Percentiles rank a stretch among this genome's conserved stretches.
phyloP scores from a whole-genome alignment of 2,888 invertebrate genomes.

The Pomacea canaliculata region DNA sequence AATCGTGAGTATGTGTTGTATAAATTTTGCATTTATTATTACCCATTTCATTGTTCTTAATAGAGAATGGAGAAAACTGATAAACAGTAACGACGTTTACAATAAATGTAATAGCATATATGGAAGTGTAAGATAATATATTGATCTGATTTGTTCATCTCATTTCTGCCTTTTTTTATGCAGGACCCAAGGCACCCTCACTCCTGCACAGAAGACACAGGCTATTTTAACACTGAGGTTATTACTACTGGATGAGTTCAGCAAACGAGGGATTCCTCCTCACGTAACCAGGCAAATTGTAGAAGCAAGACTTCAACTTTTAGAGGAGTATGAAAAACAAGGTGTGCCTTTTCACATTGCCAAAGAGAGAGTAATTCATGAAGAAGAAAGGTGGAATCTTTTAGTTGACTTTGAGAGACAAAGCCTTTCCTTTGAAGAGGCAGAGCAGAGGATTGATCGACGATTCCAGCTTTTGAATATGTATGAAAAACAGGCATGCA shows the following conservation, averaged over 20 bases:
- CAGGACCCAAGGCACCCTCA: no score
- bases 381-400: slow-evolving; percentile 18
- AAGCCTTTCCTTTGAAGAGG: slow-evolving; percentile 15
- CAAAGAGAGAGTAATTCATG: slow-evolving; percentile 13
- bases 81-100: no score
- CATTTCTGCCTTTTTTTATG: no score
- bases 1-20: no score
- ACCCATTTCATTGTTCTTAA: no score
- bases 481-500: slow-evolving; percentile 1
- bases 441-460: slow-evolving; percentile 19
- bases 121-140: no score
- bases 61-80: no score
- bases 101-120: no score
- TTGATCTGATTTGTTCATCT: no score
- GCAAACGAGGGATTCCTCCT: slow-evolving; percentile 3
- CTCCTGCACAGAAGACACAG: background rate
- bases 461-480: slow-evolving; percentile 12
- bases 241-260: slow-evolving; percentile 8
- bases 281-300: slow-evolving; percentile 1
- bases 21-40: no score
- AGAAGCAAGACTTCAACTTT: slow-evolving; percentile 3
- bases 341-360: slow-evolving; percentile 21
- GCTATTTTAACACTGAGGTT: slow-evolving; percentile 5
- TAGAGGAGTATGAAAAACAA: slow-evolving; percentile 10
- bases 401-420: slow-evolving; percentile 20